These are phyloP conservation scores for Platycercus adscitus DNA, from an alignment of 2,113 vertebrate genomes.

Conservation along the genomic window DNA sequence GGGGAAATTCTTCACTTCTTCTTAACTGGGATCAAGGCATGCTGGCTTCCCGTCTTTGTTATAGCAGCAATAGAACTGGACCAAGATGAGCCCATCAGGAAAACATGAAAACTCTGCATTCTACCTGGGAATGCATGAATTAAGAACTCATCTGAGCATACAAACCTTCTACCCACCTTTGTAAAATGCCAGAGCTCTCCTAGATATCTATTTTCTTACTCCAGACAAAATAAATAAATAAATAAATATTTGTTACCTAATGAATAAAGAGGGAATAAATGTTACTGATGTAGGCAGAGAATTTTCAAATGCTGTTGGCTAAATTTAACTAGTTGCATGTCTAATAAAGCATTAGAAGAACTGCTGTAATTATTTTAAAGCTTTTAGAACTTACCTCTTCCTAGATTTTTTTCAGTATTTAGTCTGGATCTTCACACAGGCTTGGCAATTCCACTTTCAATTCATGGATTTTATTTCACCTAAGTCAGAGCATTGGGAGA, in stretches of 20 bases:
- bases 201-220: background rate
- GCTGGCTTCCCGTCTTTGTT: background rate
- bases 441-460: background rate
- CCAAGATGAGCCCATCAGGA: background rate
- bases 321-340: background rate
- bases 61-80: background rate
- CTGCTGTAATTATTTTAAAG: background rate
- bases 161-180: background rate
- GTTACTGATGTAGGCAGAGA: background rate
- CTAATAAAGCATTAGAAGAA: background rate
- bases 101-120: background rate
- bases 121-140: background rate
- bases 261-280: background rate
- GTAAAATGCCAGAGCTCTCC: background rate
- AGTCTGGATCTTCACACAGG: background rate
- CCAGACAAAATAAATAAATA: background rate
- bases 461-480: background rate
- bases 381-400: background rate
- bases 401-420: background rate
- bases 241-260: background rate
- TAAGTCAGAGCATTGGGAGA: background rate
- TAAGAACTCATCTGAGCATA: background rate
- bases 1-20: background rate
- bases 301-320: background rate
- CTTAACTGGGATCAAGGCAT: background rate